These are phyloP conservation scores for Pachyramphus minor DNA, from an alignment of 2,113 vertebrate genomes.

Conservation along the genomic window DNA sequence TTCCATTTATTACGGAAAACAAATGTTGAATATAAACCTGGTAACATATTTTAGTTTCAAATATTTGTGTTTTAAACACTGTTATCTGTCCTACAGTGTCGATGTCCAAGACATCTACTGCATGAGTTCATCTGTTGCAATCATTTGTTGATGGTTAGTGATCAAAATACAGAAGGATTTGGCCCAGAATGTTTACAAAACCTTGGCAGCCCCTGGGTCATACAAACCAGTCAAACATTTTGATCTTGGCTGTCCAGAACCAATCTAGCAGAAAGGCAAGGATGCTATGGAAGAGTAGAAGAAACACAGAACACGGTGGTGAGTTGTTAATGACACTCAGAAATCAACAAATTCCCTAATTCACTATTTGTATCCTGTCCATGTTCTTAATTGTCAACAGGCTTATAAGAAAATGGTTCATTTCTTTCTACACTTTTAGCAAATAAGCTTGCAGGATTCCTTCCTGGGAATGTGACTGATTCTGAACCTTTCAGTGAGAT, in stretches of 20 bases:
- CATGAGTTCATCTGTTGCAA: not conserved
- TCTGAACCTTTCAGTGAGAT: not conserved
- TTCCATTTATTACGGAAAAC: not conserved
- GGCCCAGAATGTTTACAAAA: not conserved
- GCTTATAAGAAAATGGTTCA: not conserved
- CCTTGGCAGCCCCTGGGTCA: not conserved
- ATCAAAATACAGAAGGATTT: not conserved
- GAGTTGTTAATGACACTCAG: not conserved
- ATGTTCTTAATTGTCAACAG: not conserved
- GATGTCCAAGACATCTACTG: not conserved
- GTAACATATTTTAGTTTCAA: not conserved
- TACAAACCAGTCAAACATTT: not conserved
- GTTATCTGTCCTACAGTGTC: not conserved
- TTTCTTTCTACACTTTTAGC: not conserved
- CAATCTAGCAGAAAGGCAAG: not conserved
- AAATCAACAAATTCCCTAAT: not conserved
- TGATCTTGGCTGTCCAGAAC: not conserved
- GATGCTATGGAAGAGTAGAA: not conserved
- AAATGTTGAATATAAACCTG: not conserved
- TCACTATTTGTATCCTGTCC: not conserved
- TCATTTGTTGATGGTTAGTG: not conserved
- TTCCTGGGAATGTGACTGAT: not conserved
- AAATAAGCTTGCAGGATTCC: not conserved
- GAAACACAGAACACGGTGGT: not conserved
- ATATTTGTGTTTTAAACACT: not conserved